Evolutionary conservation across 2,113 vertebrate species (phyloP), one percentile per base, ranked within the genome.

Genomic region (Chunga burmeisteri): DNA sequence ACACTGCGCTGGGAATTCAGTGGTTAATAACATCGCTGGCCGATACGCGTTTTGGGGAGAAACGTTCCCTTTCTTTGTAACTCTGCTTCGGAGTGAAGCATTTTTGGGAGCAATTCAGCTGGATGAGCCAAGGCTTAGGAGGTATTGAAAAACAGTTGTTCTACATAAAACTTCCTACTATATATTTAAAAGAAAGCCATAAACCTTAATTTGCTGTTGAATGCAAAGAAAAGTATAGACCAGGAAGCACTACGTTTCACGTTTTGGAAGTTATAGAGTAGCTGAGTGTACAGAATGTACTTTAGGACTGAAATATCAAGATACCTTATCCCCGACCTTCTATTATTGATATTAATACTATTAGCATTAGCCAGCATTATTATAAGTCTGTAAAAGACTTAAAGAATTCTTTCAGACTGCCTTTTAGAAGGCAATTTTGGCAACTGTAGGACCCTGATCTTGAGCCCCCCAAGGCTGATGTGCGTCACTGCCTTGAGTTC

Each of bases 161-260:
- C 66, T 88, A 94, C 90, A 82, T 90, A 94, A 95, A 95, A 73
- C 70, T 84, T 71, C 3, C 8, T 74, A 75, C 34, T 47, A 66
- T 73, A 16, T 62, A 63, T 81, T 94, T 71, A 89, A 93, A 88
- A 79, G 79, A 75, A 96, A 87, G 21, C 52, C 61, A 87, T 95
- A 93, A 93, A 94, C 78, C 30, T 40, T 94, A 91, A 90, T 90
- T 94, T 95, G 30, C 89, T 80, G 53, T 72, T 87, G 81, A 95
- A 82, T 42, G 66, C 52, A 36, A 75, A 90, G 89, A 17, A 59
- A 95, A 95, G 49, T 34, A 53, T 42, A 93, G 78, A 66, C 56
- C 72, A 90, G 70, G 59, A 95, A 65, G 36, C 49, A 42, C 49
- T 62, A 2, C 0, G 3, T 44, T 87, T 84, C 75, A 44, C 11